Percentiles rank a stretch among this genome's conserved stretches.
Evolutionary conservation across 2,113 vertebrate species (phyloP).

Genomic region (Corapipo altera): DNA sequence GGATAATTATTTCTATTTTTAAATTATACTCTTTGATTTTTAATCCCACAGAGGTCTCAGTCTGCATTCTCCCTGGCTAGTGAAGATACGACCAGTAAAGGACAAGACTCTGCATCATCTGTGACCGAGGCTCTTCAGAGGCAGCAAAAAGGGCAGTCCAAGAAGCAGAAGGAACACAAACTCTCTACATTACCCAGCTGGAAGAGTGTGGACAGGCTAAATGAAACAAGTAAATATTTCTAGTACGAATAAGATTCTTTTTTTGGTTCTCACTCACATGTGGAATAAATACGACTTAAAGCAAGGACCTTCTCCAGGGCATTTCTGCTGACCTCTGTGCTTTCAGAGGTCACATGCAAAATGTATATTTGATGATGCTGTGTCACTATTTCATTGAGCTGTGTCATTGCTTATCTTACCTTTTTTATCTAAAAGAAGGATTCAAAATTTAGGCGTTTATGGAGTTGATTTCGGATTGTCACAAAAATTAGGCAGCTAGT

Average conservation of each 20-base stretch:
- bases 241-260: constrained; percentile 21
- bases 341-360: background rate
- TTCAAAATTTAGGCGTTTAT: background rate
- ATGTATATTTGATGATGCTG: background rate
- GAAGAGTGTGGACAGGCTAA: constrained; percentile 86
- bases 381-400: background rate
- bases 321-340: background rate
- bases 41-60: constrained; percentile 79
- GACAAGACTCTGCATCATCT: constrained; percentile 48
- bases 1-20: background rate
- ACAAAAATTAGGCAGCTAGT: background rate
- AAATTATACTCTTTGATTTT: background rate
- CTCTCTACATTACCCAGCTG: constrained; percentile 79
- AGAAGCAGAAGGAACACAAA: constrained; percentile 76
- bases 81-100: constrained; percentile 78
- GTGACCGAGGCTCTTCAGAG: constrained; percentile 24
- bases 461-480: background rate
- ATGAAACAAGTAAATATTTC: constrained; percentile 83
- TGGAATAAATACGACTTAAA: background rate
- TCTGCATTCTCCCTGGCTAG: constrained; percentile 83
- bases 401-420: background rate
- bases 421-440: background rate
- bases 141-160: constrained; percentile 67
- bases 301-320: background rate
- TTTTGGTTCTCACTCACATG: background rate